Conservation (phyloP, 2,113 vertebrate genomes). For the Salvelinus fontinalis region DNA sequence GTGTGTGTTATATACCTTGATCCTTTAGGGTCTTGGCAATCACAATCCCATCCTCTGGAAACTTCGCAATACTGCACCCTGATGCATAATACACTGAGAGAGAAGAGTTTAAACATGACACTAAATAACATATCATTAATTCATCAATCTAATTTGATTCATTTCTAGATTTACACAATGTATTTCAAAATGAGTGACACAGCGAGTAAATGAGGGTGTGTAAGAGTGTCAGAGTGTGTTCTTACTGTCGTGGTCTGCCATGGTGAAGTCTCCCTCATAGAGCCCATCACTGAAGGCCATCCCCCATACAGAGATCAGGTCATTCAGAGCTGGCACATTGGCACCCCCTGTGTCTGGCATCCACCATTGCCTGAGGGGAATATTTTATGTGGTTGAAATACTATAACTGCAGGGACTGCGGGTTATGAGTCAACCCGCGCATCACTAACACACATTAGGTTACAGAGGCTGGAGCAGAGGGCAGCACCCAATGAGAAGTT, state of each 20-base stretch:
- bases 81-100: constrained; percentile 94
- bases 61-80: constrained; percentile 94
- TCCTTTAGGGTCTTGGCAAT: constrained; percentile 95
- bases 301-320: constrained; percentile 94
- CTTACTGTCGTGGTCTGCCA: constrained; percentile 98
- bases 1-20: constrained; percentile 81
- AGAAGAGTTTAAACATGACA: constrained; percentile 5
- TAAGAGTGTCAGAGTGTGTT: not conserved
- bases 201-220: not conserved
- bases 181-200: not conserved
- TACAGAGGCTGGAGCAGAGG: too few species aligned
- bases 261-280: constrained; percentile 93
- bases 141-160: too few species aligned
- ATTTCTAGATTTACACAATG: too few species aligned
- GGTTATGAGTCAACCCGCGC: too few species aligned
- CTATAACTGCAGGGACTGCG: too few species aligned
- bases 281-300: constrained; percentile 98
- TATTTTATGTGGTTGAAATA: not conserved
- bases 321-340: constrained; percentile 94
- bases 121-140: not conserved
- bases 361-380: constrained; percentile 92
- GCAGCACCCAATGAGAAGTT: too few species aligned
- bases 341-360: constrained; percentile 99
- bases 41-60: constrained; percentile 94
- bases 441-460: too few species aligned